Evolutionary conservation across 2,888 invertebrate species (phyloP), one percentile per base, ranked within the genome.

Genomic region (Sarcophaga variegata): DNA sequence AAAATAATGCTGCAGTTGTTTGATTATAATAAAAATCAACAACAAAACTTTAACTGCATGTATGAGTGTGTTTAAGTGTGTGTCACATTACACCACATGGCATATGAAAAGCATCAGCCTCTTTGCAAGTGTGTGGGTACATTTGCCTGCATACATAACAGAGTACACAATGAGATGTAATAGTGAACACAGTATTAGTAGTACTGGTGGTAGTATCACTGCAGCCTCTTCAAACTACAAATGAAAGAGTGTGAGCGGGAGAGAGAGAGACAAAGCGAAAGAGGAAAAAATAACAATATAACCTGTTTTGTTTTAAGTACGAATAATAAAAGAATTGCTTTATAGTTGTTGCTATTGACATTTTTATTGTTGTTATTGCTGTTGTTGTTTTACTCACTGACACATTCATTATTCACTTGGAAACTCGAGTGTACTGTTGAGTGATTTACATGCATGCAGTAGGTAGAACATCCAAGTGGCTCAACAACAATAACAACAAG

Each of bases 371-470:
- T 75, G 64, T 71, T 80, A 2, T 70, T 45, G 20, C 45, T 69
- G 27, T 60, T 62, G 47, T 62, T 72, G 64, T 66, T 67, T 74
- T 74, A 54, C 72, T 66, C 60, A 76, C 79, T 80, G 75, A 82
- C 78, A 81, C 81, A 87, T 87, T 87, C 81, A 87, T 87, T 87
- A 87, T 81, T 87, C 81, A 87, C 81, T 87, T 87, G 86, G 70
- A 70, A 84, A 70, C 49, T 47, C 62, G 75, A 83, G 83, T 87
- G 83, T 54, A 17, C 54, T 75, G 77, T 54, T 62, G 64, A 86
- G 83, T 83, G 83, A 27, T 54, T 5, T 17, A 54, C 17, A 54
- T 54, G 54, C 54, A 27, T 37, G 62, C 62, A n/a, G 82, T 25
- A 62, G 79, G n/a, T 49, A 70, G 22, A 49, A 22, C 45, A 80